These are phyloP conservation scores for Gopherus flavomarginatus DNA, from an alignment of 2,113 vertebrate species.

Conservation along the genomic window DNA sequence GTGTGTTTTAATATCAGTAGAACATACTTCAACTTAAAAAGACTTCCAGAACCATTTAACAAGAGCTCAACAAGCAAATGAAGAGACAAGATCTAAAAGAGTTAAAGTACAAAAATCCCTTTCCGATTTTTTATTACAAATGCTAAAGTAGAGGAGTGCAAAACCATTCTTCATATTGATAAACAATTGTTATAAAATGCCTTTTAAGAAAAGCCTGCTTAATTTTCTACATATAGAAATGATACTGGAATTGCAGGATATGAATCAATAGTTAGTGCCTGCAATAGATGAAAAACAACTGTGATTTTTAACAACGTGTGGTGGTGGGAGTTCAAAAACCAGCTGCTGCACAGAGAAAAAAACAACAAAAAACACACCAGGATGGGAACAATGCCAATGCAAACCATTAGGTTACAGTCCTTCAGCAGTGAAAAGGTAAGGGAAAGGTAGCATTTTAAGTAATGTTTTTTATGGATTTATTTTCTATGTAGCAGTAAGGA, in stretches of 20 bases:
- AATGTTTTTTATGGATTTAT: background rate
- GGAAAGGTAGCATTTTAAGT: background rate
- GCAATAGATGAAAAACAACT: conserved; percentile 46
- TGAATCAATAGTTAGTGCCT: conserved; percentile 44
- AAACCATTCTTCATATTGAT: background rate
- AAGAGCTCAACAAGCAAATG: background rate
- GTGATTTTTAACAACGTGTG: background rate
- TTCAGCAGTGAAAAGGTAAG: background rate
- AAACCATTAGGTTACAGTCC: background rate
- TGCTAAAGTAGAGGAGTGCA: background rate
- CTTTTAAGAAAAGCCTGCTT: conserved; percentile 47
- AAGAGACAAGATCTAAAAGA: background rate
- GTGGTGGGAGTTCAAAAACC: background rate
- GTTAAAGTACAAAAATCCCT: background rate
- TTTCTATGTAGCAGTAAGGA: conserved; percentile 20
- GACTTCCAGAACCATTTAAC: background rate
- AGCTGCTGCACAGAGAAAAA: conserved; percentile 49
- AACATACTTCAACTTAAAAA: background rate
- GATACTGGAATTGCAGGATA: conserved; percentile 11
- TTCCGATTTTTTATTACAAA: background rate
- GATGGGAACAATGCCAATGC: conserved; percentile 18
- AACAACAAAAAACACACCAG: background rate
- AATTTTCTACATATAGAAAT: conserved; percentile 36
- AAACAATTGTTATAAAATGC: background rate
- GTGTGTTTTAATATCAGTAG: background rate